Base-by-base conservation (phyloP, 2,888 invertebrate species). In the Nasonovia ribisnigri region DNA sequence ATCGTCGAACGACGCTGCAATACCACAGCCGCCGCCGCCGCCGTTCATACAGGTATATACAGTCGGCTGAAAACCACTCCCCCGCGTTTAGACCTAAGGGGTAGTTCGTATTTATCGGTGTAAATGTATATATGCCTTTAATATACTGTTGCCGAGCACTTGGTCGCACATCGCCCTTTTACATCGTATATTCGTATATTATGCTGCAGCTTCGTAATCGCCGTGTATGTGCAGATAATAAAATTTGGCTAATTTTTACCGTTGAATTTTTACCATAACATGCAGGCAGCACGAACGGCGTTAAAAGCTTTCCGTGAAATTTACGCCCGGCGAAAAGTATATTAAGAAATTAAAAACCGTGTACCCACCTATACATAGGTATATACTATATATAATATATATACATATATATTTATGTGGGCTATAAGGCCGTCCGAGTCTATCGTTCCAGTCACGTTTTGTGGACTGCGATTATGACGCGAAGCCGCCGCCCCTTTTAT, bases 201-300 rank as follows among this genome's bases (percentile, higher is more conserved):
- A 51, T 51, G 2, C 26, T 57, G 26, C 20, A 36, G 1, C 20
- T 20, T 77, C 77, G 20, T 67, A n/a, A n/a, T 42, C 16, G 20
- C 5, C 20, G 20, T 54, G 4, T 54, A 24, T 6, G 6, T 8
- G 11, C 36, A 20, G 67, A 90, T 77, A 48, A 77, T 90, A 67
- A 90, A 90, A 90, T 77, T 90, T 36, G 24, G 90, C 48, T 77
- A 67, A 67, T 90, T 90, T 89, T 57, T 57, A 87, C 36, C 8
- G 10, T 10, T 29, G 10, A 60, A 29, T n/a, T n/a, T n/a, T n/a
- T n/a, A n/a, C n/a, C n/a, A 77, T 77, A 36, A 20, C 36, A 20
- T 8, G 57, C 57, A 10, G 26, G 8, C 26, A 26, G 57, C 57
- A 26, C 20, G 6, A 77, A 29, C 13, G 43, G 67, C n/a, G 90